Conservation (phyloP, 1,140 invertebrate genomes). For the Radopholus similis region DNA sequence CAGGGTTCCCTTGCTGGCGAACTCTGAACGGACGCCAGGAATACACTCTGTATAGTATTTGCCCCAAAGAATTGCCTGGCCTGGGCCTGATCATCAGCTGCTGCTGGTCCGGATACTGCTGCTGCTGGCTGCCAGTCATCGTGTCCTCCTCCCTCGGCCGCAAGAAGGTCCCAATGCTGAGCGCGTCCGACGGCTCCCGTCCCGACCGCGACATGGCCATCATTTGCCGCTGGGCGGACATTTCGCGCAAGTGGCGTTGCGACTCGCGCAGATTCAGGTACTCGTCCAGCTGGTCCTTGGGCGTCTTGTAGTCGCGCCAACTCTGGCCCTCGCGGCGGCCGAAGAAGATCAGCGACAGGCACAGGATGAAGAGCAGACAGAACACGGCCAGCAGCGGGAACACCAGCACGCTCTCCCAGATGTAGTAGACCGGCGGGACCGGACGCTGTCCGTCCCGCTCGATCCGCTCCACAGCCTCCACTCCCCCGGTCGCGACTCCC, state of each 20-base stretch:
- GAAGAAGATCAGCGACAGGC: conserved; percentile 49
- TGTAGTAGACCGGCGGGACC: conserved; percentile 21
- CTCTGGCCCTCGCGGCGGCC: conserved; percentile 49
- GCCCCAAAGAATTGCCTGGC: not conserved
- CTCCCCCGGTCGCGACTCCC: not conserved
- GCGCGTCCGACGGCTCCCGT: conserved; percentile 10
- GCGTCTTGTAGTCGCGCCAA: conserved; percentile 52
- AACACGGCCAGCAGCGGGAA: conserved; percentile 45
- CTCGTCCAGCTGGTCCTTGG: conserved; percentile 47
- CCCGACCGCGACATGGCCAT: conserved; percentile 31
- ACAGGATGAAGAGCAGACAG: conserved; percentile 34
- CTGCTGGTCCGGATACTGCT: not conserved
- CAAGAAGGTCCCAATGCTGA: conserved; percentile 28
- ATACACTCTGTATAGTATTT: not conserved
- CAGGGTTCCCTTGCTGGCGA: not conserved
- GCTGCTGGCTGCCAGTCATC: not conserved
- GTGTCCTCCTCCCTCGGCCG: conserved; percentile 9
- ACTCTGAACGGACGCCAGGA: not conserved
- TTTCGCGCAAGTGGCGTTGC: conserved; percentile 43
- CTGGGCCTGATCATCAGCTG: not conserved
- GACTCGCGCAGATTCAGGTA: conserved; percentile 43
- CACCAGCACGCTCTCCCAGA: conserved; percentile 45
- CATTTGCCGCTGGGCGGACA: conserved; percentile 49
- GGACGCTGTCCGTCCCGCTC: not conserved
- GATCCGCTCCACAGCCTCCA: not conserved